Evolutionary conservation across 2,797 vertebrate genomes (phyloP), one percentile per base, ranked within the genome.

Genomic region (Thaleichthys pacificus): DNA sequence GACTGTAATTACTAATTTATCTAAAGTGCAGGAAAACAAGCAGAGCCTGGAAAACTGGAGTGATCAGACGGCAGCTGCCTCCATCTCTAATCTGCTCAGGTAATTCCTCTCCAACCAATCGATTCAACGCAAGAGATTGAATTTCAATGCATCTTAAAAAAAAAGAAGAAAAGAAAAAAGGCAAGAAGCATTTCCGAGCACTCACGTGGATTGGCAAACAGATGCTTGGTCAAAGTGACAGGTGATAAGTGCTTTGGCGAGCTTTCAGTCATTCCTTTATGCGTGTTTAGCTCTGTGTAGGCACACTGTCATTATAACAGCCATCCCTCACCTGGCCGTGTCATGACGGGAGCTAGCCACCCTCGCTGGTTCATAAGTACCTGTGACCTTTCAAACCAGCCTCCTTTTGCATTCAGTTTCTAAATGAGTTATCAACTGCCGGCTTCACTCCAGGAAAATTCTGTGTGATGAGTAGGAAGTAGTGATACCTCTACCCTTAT

Each of bases 1-100:
- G 85, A 88, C 85, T 91, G 86, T 92, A 92, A 93, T 93, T 91
- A 89, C 88, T 93, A 91, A 93, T 93, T 93, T 94, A 91, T 87
- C 84, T 87, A 89, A 91, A 92, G 89, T 90, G 89, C 68, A 68
- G 85, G 82, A 88, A 93, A 92, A 93, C 89, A 93, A 93, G 93
- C 88, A 86, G 83, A 84, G 84, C 17, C 71, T 84, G 82, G 77
- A 86, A 83, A 86, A 80, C 80, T 61, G 73, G 81, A 84, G 84
- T 82, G 80, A 90, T 88, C 85, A 84, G 80, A 79, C 61, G 77
- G 75, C 89, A 88, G 87, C 87, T 89, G 88, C 88, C 80, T 87
- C 80, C 79, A 82, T 76, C 84, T 87, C 83, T 88, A 89, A 91
- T 91, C 89, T 89, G 82, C 83, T 81, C 83, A 82, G 89, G 90